These are phyloP conservation scores for Ctenomys sociabilis DNA, from an alignment of 2,113 vertebrate species.

Conservation along the genomic window DNA sequence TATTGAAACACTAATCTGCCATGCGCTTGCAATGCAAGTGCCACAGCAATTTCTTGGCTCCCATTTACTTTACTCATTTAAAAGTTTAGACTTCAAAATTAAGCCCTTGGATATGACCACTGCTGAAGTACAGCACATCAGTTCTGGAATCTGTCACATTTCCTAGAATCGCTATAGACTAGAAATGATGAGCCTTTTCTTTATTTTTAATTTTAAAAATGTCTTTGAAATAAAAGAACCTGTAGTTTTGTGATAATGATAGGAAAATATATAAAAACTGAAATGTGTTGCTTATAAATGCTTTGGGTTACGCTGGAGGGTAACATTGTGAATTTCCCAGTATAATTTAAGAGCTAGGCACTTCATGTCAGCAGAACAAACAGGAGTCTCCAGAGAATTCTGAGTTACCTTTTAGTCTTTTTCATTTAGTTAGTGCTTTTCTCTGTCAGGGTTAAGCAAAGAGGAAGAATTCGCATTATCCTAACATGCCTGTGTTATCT, in stretches of 20 bases:
- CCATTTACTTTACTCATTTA: slow-evolving; percentile 65
- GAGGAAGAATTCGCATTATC: slow-evolving; percentile 58
- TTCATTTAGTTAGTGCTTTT: slow-evolving; percentile 63
- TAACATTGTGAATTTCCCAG: slow-evolving; percentile 64
- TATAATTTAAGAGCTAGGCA: slow-evolving; percentile 71
- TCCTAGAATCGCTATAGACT: slow-evolving; percentile 68
- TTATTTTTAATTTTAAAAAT: slow-evolving; percentile 79
- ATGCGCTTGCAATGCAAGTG: slow-evolving; percentile 55
- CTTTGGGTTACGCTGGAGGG: slow-evolving; percentile 67
- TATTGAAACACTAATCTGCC: slow-evolving; percentile 22
- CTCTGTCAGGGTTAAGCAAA: slow-evolving; percentile 60
- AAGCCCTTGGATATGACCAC: slow-evolving; percentile 59
- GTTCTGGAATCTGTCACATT: slow-evolving; percentile 76
- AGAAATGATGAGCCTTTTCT: slow-evolving; percentile 65
- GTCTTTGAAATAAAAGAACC: slow-evolving; percentile 68
- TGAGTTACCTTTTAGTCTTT: slow-evolving; percentile 20
- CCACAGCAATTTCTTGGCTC: slow-evolving; percentile 50
- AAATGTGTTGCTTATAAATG: slow-evolving; percentile 71
- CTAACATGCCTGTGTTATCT: slow-evolving; percentile 26
- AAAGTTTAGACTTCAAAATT: slow-evolving; percentile 70
- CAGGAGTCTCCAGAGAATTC: slow-evolving; percentile 61
- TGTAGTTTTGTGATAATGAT: slow-evolving; percentile 75
- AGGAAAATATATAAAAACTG: slow-evolving; percentile 71
- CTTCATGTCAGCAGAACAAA: slow-evolving; percentile 53
- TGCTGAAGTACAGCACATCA: slow-evolving; percentile 47